Percentiles rank a stretch among this genome's conserved stretches.
These are phyloP conservation scores for Metopia argyrocephala DNA, from an alignment of 2,888 invertebrate species.

Conservation along the genomic window DNA sequence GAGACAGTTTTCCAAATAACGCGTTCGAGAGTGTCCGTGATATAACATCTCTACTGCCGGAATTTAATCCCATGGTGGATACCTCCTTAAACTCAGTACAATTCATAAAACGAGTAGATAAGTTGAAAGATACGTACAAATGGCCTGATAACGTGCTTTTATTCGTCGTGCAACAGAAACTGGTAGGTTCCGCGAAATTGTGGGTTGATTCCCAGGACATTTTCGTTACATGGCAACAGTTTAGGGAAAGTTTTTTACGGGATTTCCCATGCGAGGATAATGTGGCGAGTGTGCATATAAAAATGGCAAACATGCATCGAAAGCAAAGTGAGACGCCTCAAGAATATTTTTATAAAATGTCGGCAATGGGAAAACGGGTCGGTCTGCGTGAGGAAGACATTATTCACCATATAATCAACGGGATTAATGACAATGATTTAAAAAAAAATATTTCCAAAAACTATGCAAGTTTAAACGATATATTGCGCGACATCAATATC, in stretches of 20 bases:
- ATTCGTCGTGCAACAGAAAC: slow-evolving; percentile 42
- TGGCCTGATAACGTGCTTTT: slow-evolving; percentile 51
- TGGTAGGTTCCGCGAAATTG: slow-evolving; percentile 24
- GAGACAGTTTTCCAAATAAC: background rate
- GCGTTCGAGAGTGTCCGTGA: slow-evolving; percentile 24
- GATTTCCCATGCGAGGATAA: slow-evolving; percentile 34
- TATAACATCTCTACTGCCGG: slow-evolving; percentile 37
- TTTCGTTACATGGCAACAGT: slow-evolving; percentile 32
- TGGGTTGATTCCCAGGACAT: slow-evolving; percentile 38
- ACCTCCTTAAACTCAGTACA: slow-evolving; percentile 32
- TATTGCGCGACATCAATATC: slow-evolving; percentile 26
- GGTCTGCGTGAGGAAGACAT: slow-evolving; percentile 24
- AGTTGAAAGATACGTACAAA: slow-evolving; percentile 40
- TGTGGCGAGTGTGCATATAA: slow-evolving; percentile 27
- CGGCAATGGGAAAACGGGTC: slow-evolving; percentile 19
- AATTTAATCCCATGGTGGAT: slow-evolving; percentile 40
- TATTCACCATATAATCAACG: slow-evolving; percentile 38
- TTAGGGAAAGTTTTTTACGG: slow-evolving; percentile 9
- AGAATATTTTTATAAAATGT: slow-evolving; percentile 42
- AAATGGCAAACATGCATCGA: slow-evolving; percentile 22
- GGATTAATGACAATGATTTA: slow-evolving; percentile 40
- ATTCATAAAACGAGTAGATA: slow-evolving; percentile 47
- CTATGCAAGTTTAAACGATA: slow-evolving; percentile 17
- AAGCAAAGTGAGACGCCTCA: slow-evolving; percentile 25
- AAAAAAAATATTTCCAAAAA: slow-evolving; percentile 41